phyloP scores from a whole-genome alignment of 2,113 vertebrate genomes.

The Cavia porcellus region DNA sequence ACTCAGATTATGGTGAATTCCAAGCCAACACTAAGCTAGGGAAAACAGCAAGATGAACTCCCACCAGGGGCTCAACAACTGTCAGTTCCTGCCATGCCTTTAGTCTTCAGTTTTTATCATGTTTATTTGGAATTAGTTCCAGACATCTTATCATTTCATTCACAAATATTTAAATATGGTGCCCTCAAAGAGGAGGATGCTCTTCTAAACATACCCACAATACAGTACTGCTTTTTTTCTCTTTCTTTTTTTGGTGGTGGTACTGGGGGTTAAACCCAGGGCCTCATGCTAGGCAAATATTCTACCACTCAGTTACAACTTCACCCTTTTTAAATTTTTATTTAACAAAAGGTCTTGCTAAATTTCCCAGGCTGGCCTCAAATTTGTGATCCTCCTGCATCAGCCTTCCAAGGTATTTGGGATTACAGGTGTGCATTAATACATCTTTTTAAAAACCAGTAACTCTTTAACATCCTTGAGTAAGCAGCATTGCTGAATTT shows the following conservation, averaged over 20 bases:
- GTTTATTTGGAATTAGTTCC: neutral
- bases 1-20: neutral
- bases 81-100: neutral
- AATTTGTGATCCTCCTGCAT: neutral
- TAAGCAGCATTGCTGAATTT: neutral
- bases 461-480: neutral
- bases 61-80: neutral
- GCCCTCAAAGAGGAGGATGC: conserved; percentile 15
- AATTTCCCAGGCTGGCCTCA: neutral
- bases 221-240: neutral
- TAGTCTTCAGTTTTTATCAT: neutral
- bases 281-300: neutral
- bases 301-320: neutral
- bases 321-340: neutral
- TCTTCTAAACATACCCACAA: conserved; percentile 19
- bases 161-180: neutral
- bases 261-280: neutral
- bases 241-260: neutral
- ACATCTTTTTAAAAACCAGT: neutral
- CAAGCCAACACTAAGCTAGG: conserved; percentile 18
- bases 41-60: neutral
- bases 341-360: neutral
- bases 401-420: neutral
- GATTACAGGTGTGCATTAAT: neutral
- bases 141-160: neutral